These are phyloP conservation scores for Pocillopora damicornis DNA, from an alignment of 64 coral and sea anemone genomes.

Conservation along the genomic window DNA sequence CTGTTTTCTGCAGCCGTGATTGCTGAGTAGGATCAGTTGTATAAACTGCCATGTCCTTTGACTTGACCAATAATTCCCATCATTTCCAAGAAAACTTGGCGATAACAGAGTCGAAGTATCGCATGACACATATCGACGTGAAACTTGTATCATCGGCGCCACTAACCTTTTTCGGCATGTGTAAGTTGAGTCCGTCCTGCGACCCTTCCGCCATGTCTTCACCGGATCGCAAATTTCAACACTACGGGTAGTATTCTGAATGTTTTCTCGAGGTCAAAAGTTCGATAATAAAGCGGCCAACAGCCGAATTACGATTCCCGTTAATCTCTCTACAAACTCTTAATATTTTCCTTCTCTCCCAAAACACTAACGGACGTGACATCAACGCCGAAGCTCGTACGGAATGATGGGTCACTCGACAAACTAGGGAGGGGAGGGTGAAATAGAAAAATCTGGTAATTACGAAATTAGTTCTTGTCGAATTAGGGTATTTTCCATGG, in stretches of 20 bases:
- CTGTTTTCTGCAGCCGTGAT: background rate
- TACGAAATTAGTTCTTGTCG: background rate
- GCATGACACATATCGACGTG: background rate
- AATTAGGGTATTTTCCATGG: too few relatives aligned
- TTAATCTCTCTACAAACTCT: background rate
- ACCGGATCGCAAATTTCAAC: conserved; percentile 18
- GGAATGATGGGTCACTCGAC: conserved; percentile 10
- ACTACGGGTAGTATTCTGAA: background rate
- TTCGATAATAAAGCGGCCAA: conserved; percentile 18
- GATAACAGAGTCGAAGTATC: background rate
- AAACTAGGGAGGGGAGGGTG: conserved; percentile 24
- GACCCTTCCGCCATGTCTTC: background rate
- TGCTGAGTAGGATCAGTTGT: background rate
- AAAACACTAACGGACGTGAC: conserved; percentile 30
- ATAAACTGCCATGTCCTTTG: background rate
- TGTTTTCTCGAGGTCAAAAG: conserved; percentile 11
- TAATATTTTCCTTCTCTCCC: background rate
- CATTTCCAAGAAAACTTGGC: background rate
- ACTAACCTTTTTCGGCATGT: conserved; percentile 42
- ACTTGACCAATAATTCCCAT: background rate
- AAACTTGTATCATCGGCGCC: background rate
- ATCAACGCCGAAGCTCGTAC: background rate
- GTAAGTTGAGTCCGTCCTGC: conserved; percentile 7
- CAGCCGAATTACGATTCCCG: background rate
- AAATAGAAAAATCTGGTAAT: too few relatives aligned